A percentile compares a stretch with the other conserved stretches of the same genome.
phyloP scores from a whole-genome alignment of 2,888 invertebrate species.

The Epsilonema sp. region DNA sequence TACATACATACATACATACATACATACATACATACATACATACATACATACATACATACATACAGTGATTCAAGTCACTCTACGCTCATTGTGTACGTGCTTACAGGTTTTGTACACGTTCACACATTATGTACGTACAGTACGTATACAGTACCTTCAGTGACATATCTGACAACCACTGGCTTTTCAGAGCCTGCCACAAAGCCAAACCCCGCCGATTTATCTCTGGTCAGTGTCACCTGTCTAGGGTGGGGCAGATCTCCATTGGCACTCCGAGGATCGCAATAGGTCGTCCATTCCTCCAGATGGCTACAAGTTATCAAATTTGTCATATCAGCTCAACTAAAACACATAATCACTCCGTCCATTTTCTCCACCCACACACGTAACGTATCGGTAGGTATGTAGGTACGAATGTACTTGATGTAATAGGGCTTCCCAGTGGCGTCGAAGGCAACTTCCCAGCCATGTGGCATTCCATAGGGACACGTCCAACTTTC shows the following conservation, averaged over 20 bases:
- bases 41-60: background rate
- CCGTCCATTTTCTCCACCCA: no score
- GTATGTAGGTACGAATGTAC: no score
- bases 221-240: constrained; percentile 51
- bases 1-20: background rate
- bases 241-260: constrained; percentile 54
- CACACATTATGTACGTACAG: no score
- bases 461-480: constrained; percentile 70
- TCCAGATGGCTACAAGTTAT: constrained; percentile 40
- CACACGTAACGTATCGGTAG: no score
- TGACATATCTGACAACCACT: constrained; percentile 55
- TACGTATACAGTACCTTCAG: constrained; percentile 37
- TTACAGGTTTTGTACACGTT: no score
- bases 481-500: constrained; percentile 50
- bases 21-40: background rate
- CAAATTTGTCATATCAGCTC: no score
- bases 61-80: background rate
- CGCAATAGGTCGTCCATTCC: constrained; percentile 74
- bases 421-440: constrained; percentile 74
- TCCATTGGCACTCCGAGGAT: constrained; percentile 40
- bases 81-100: no score
- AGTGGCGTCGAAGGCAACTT: constrained; percentile 56
- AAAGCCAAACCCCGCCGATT: constrained; percentile 71
- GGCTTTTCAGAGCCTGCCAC: constrained; percentile 85
- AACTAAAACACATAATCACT: no score